Base-by-base conservation (phyloP, 1,140 invertebrate genomes). In the Bombyx mandarina region DNA sequence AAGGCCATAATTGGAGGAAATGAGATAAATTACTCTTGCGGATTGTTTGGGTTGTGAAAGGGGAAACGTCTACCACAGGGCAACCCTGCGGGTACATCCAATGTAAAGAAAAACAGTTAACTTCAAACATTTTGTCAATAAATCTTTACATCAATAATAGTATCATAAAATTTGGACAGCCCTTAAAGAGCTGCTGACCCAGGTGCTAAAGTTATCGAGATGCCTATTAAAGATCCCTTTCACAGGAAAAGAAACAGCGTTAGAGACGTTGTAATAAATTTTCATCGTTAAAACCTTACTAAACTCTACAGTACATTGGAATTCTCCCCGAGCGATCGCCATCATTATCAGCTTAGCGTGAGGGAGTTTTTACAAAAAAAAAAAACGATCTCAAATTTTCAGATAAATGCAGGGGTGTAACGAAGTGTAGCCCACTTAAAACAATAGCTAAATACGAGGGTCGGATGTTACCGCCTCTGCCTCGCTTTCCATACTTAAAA, bases 391-490 rank as follows among this genome's bases (percentile, higher is more conserved):
- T 79, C 66, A 71, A 75, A 82, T 80, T 71, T 78, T 73, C 63
- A 67, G 69, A 66, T 72, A 73, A 83, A 74, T 65, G 70, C 67
- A 66, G 74, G 79, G 76, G 81, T 73, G 82, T 83, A 82, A 83
- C 80, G 73, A 86, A 86, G 79, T 79, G 79, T 71, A 70, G 70
- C 66, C 69, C 72, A 79, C 80, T 85, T 86, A 85, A 86, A 86
- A 86, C 83, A 86, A 86, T 85, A 86, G 82, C 81, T 65, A 77
- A 86, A 82, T 77, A 76, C 77, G 64, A 73, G 79, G 75, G 76
- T 73, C 66, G 68, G 72, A 71, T 62, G 63, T 61, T 74, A 67
- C 67, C 69, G 69, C 67, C 62, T 60, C 54, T 50, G 44, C 53
- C 42, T 35, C 62, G 60, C 72, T 70, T 78, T 70, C 79, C 63